Conservation (phyloP, 2,888 invertebrate genomes). For the Bruchidius siliquastri region DNA sequence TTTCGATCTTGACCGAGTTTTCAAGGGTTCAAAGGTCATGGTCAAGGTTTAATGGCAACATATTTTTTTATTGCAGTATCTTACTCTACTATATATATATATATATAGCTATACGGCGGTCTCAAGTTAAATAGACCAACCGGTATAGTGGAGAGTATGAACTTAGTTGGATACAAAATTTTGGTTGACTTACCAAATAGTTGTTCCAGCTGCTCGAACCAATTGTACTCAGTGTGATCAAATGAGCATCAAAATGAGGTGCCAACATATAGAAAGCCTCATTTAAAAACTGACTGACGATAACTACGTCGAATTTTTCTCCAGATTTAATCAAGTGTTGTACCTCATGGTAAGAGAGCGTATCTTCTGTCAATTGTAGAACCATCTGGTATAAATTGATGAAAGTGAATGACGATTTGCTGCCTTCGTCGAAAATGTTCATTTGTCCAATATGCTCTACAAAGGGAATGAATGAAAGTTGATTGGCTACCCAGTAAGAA, state of each 20-base stretch:
- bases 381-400: not conserved
- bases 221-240: slow-evolving; percentile 44
- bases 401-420: not conserved
- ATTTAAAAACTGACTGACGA: slow-evolving; percentile 48
- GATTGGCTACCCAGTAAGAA: no score
- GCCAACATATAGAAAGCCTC: slow-evolving; percentile 46
- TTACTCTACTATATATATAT: no score
- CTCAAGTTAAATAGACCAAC: no score
- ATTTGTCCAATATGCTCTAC: not conserved
- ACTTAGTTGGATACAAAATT: no score
- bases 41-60: no score
- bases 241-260: slow-evolving; percentile 36
- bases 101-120: no score
- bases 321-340: slow-evolving; percentile 36
- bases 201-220: slow-evolving; percentile 45
- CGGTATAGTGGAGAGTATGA: no score
- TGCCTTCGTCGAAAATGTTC: not conserved
- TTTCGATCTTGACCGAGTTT: no score
- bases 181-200: not conserved
- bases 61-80: no score
- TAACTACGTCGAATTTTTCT: slow-evolving; percentile 39
- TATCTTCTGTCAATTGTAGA: slow-evolving; percentile 8
- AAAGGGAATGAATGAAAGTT: no score
- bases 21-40: no score
- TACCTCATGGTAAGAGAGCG: slow-evolving; percentile 39